phyloP scores from a whole-genome alignment of 2,113 vertebrate species.

The Dasyornis broadbenti region DNA sequence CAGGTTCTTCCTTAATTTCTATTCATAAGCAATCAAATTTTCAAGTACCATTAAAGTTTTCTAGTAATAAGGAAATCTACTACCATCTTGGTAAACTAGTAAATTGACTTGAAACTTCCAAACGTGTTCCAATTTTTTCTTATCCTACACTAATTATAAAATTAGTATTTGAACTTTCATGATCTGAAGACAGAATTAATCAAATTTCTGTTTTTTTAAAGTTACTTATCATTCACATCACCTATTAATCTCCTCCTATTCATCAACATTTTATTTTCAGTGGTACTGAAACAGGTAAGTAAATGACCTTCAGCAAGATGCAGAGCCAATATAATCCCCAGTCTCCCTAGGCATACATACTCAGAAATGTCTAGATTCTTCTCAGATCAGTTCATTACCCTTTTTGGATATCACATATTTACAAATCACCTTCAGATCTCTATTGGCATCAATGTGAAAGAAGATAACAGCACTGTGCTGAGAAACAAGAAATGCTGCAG shows the following conservation, averaged over 20 bases:
- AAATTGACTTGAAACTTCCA: not conserved
- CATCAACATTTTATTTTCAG: not conserved
- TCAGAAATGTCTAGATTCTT: not conserved
- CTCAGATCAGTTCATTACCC: not conserved
- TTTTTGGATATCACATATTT: not conserved
- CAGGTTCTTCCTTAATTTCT: not conserved
- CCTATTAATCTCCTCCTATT: not conserved
- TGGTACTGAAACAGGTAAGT: not conserved
- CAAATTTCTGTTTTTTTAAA: not conserved
- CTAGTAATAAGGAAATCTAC: not conserved
- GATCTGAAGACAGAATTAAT: not conserved
- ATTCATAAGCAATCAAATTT: not conserved
- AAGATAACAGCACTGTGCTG: not conserved
- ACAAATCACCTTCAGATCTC: not conserved
- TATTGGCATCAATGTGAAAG: not conserved
- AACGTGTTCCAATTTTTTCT: not conserved
- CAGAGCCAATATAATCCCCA: not conserved
- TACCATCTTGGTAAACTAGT: not conserved
- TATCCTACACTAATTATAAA: not conserved
- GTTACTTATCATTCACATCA: not conserved
- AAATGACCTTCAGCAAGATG: not conserved
- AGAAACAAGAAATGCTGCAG: not conserved
- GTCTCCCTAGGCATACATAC: not conserved
- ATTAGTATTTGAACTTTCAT: not conserved
- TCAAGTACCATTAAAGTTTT: not conserved